Conservation (phyloP, 1,140 invertebrate species). For the Aphaenogaster floridana region DNA sequence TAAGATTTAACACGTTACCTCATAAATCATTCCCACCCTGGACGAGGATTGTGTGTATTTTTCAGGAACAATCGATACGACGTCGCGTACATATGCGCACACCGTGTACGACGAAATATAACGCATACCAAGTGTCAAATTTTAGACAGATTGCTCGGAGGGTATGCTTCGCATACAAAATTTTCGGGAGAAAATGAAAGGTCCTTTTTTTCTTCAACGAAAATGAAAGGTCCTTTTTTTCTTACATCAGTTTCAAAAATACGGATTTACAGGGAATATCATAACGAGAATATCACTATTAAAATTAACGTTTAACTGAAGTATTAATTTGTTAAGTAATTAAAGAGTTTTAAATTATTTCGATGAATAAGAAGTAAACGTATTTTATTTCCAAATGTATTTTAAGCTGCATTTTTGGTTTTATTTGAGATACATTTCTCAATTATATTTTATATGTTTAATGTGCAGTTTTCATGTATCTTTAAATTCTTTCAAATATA, state of each 20-base stretch:
- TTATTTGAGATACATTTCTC: not conserved
- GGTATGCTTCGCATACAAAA: not conserved
- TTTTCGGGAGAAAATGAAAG: not conserved
- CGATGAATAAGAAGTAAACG: not conserved
- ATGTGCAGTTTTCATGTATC: not conserved
- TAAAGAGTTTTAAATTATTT: not conserved
- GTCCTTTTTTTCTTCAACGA: not conserved
- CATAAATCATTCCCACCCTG: slow-evolving; percentile 38
- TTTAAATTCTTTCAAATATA: not conserved
- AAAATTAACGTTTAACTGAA: not conserved
- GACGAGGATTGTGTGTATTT: slow-evolving; percentile 20
- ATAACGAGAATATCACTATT: too few species aligned
- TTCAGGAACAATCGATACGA: slow-evolving; percentile 50
- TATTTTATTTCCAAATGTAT: not conserved
- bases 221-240: not conserved
- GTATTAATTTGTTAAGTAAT: not conserved
- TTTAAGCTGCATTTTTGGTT: not conserved
- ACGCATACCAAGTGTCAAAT: slow-evolving; percentile 15
- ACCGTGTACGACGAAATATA: slow-evolving; percentile 16
- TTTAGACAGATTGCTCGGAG: slow-evolving; percentile 12
- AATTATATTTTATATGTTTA: not conserved
- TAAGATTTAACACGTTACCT: slow-evolving; percentile 48
- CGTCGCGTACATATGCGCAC: slow-evolving; percentile 3
- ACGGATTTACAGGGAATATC: not conserved
- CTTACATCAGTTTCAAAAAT: not conserved